Evolutionary conservation across 35 echinoderm and acorn worm species (phyloP).

Genomic region (Eucidaris tribuloides): DNA sequence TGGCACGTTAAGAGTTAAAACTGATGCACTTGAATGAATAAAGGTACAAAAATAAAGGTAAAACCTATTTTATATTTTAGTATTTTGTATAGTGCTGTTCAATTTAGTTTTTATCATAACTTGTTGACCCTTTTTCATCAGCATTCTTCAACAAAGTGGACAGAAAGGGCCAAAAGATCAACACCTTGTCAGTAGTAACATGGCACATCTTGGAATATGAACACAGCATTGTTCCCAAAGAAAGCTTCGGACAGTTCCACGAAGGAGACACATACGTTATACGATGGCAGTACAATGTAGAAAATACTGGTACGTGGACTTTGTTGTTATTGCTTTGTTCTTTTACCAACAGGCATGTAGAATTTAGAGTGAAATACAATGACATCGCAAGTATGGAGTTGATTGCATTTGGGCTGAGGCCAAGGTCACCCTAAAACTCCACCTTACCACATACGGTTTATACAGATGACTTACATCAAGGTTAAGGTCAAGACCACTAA

Average conservation of each 20-base stretch:
- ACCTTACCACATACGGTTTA: too few relatives aligned
- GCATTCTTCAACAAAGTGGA: slow-evolving; percentile 91
- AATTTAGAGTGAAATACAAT: too few relatives aligned
- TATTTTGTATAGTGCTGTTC: background rate
- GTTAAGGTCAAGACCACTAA: too few relatives aligned
- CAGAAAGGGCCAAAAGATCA: slow-evolving; percentile 76
- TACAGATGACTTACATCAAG: too few relatives aligned
- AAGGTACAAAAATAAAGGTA: too few relatives aligned
- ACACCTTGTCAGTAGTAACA: slow-evolving; percentile 82
- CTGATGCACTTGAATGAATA: too few relatives aligned
- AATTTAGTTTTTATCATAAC: background rate
- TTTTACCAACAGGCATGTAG: too few relatives aligned
- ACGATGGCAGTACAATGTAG: slow-evolving; percentile 93
- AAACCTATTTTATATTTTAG: background rate
- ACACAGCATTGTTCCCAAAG: slow-evolving; percentile 86
- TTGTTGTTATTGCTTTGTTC: too few relatives aligned
- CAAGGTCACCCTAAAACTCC: background rate
- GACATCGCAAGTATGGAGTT: too few relatives aligned
- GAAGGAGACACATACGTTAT: slow-evolving; percentile 97
- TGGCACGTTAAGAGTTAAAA: too few relatives aligned
- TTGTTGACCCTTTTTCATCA: slow-evolving; percentile 15
- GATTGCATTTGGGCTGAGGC: too few relatives aligned
- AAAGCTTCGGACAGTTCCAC: slow-evolving; percentile 97
- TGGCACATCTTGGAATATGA: slow-evolving; percentile 98
- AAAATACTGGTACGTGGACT: slow-evolving; percentile 74